Percentiles rank a stretch among this genome's conserved stretches.
These are phyloP conservation scores for Trialeurodes vaporariorum DNA, from an alignment of 1,140 invertebrate species.

Conservation along the genomic window DNA sequence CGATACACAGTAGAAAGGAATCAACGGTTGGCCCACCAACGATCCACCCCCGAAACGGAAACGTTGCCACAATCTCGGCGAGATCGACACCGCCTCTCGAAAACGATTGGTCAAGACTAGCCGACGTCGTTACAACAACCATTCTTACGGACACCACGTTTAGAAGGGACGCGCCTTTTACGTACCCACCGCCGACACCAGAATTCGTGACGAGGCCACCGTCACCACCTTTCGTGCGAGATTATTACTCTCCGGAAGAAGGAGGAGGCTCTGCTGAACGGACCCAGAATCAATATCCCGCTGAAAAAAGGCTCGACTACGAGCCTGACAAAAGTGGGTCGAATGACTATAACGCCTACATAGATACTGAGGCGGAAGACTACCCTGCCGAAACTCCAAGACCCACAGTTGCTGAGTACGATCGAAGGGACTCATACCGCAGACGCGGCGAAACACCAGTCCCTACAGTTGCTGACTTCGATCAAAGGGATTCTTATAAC, in stretches of 20 bases:
- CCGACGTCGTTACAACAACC: too few relatives aligned
- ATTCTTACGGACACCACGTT: background rate
- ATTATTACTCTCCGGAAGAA: background rate
- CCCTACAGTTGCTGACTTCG: too few relatives aligned
- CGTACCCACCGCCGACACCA: background rate
- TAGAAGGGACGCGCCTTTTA: background rate
- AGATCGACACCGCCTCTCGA: background rate
- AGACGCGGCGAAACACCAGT: too few relatives aligned
- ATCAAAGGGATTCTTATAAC: too few relatives aligned
- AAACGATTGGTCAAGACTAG: too few relatives aligned
- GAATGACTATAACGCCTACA: background rate
- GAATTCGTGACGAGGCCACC: background rate
- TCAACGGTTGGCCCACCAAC: background rate
- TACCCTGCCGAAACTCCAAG: background rate
- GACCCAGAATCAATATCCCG: background rate
- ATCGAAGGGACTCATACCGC: too few relatives aligned
- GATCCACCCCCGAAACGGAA: too few relatives aligned
- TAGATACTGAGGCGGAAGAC: background rate
- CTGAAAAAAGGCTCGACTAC: background rate
- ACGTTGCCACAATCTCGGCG: background rate
- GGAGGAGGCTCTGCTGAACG: too few relatives aligned
- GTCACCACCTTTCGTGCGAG: background rate
- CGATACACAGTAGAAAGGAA: too few relatives aligned
- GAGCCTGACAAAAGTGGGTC: background rate
- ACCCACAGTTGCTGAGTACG: too few relatives aligned